Base-by-base conservation (phyloP, 1,140 invertebrate species). In the Camponotus vicinus region DNA sequence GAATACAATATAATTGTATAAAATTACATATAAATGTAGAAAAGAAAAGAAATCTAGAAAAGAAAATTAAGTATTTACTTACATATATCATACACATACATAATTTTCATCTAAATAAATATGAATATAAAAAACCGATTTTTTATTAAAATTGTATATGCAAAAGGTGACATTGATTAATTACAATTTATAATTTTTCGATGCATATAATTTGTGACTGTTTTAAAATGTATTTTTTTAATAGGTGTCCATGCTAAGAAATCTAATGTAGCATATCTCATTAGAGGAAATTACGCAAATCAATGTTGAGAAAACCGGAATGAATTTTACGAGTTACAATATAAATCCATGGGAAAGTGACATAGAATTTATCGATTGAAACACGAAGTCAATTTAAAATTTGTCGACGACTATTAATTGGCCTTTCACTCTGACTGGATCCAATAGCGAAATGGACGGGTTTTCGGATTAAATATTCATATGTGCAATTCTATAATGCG, bases 321-420 rank as follows among this genome's bases (percentile, higher is more conserved):
- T 18, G 34, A 70, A 67, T 67, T 80, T 80, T 80, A 80, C 15
- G 49, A 21, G n/a, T 80, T n/a, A 11, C 15, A 67, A 42, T n/a
- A 27, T 64, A 67, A 66, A 57, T 80, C 37, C 4, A 13, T 57
- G 9, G 27, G 1, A 27, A 27, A 27, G 27, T 27, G 27, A 21
- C 15, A 34, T 5, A 40, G 66, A 42, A 70, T 69, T 69, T 42
- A 42, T 57, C 21, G 52, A 69, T 57, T 15, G 34, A 80, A 67
- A 13, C 45, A 21, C n/a, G n/a, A 79, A 80, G n/a, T 40, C 34
- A 27, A 9, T 40, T 21, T n/a, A n/a, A 27, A 80, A 11, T 67
- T n/a, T 69, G 5, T 32, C 15, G 9, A 6, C 2, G 8, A 40
- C 27, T 69, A 13, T n/a, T 73, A 61, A 75, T 61, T 73, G 57